Evolutionary conservation across 2,888 invertebrate genomes (phyloP).

Genomic region (Myathropa florea): DNA sequence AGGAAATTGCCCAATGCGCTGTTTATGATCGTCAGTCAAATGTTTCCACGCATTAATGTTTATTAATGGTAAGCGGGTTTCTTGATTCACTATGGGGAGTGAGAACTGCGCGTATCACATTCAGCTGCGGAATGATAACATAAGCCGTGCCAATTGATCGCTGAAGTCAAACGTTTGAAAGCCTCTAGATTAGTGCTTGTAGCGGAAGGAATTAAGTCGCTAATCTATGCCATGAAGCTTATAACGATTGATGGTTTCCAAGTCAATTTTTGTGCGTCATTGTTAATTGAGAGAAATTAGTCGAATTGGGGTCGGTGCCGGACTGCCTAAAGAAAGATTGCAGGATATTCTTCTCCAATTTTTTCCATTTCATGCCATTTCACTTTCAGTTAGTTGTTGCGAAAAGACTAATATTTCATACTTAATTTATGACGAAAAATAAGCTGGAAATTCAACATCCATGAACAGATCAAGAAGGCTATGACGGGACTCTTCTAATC

Average conservation of each 20-base stretch:
- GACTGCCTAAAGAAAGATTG: too few species aligned
- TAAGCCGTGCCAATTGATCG: background rate
- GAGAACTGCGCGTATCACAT: too few species aligned
- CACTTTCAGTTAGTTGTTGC: too few species aligned
- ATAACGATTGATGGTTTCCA: background rate
- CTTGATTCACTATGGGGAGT: background rate
- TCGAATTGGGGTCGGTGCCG: background rate
- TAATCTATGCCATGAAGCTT: background rate
- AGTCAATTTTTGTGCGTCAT: background rate
- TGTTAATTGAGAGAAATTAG: background rate
- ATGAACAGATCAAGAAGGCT: too few species aligned
- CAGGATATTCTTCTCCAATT: too few species aligned
- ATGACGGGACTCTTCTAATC: too few species aligned
- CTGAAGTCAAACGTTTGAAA: background rate
- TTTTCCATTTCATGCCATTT: too few species aligned
- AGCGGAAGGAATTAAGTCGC: background rate
- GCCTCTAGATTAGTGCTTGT: background rate
- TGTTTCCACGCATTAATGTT: background rate
- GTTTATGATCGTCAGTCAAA: background rate
- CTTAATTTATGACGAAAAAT: too few species aligned
- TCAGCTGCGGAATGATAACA: too few species aligned
- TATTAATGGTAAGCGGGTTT: background rate
- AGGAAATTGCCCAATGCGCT: background rate
- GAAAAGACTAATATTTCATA: too few species aligned
- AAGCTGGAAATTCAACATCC: too few species aligned